Conservation (phyloP, 1,140 invertebrate genomes). For the Bradysia coprophila region DNA sequence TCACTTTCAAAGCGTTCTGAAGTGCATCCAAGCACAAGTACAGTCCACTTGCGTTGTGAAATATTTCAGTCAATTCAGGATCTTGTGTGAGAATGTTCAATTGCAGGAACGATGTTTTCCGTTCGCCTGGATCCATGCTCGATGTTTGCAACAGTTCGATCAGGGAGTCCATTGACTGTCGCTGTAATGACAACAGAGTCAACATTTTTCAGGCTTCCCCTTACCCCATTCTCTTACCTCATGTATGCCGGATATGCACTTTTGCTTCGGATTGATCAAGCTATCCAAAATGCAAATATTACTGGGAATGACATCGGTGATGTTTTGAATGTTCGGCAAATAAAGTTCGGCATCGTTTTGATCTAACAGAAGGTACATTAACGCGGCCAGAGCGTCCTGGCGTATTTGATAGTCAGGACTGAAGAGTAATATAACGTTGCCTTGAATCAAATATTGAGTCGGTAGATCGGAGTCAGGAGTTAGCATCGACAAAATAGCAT, state of each 20-base stretch:
- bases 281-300: constrained; percentile 9
- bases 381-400: constrained; percentile 7
- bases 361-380: constrained; percentile 6
- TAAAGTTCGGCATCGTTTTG: constrained; percentile 5
- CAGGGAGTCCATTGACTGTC: constrained; percentile 6
- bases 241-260: constrained; percentile 7
- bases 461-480: not conserved
- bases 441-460: constrained; percentile 5
- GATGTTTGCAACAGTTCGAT: constrained; percentile 9
- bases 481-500: too few relatives aligned
- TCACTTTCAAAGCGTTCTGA: constrained; percentile 4
- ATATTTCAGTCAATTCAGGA: constrained; percentile 8
- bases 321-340: constrained; percentile 4
- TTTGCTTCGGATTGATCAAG: constrained; percentile 5
- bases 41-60: constrained; percentile 3
- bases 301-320: constrained; percentile 5
- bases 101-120: constrained; percentile 15
- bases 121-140: constrained; percentile 11
- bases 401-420: constrained; percentile 7
- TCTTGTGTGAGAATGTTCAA: constrained; percentile 15
- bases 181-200: too few relatives aligned
- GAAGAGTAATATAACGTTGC: constrained; percentile 13
- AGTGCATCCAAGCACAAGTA: constrained; percentile 7
- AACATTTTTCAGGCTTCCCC: too few relatives aligned
- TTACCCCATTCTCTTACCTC: constrained; percentile 1